Evolutionary conservation across 2,113 vertebrate genomes (phyloP), one percentile per base, ranked within the genome.

Genomic region (Colistium nudipinnis): DNA sequence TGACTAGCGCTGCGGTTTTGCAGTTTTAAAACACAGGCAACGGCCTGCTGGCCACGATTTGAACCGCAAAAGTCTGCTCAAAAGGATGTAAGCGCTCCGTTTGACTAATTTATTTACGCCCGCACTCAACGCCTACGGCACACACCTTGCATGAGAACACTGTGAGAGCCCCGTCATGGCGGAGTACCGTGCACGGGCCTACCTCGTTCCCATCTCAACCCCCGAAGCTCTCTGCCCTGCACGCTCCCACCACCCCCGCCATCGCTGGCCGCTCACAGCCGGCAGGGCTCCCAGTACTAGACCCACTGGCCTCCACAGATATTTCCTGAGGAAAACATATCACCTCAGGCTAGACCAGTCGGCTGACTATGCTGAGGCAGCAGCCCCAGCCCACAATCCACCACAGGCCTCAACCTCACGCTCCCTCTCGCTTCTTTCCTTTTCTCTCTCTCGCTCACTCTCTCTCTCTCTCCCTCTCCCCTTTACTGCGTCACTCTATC

Each of bases 281-380:
- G 28, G 77, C 80, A 71, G 67, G 44, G 77, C 82, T 89, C 85
- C 74, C 80, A 82, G 70, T 44, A 51, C 85, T 82, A 78, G 70
- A 83, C 74, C 89, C 69, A 80, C 86, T 72, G 83, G 74, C 87
- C 84, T 88, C 85, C 78, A 70, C 88, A 91, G 89, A 92, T 92
- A 92, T 93, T 92, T 93, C 92, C 92, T 92, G 91, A 92, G 88
- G 86, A 92, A 93, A 93, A 92, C 89, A 88, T 70, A 87, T 83
- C 84, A 83, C 84, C 91, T 86, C 83, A 81, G 86, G 86, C 90
- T 77, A 87, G 72, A 73, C 84, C 77, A 43, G 76, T 64, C 76
- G 55, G 82, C 82, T 76, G 62, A 74, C 82, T 87, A 12, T 90
- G 89, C 90, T 90, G 84, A 88, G 87, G 69, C 87, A 91, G 87